Base-by-base conservation (phyloP, 1,140 invertebrate species). In the Helicorthomorpha holstii region DNA sequence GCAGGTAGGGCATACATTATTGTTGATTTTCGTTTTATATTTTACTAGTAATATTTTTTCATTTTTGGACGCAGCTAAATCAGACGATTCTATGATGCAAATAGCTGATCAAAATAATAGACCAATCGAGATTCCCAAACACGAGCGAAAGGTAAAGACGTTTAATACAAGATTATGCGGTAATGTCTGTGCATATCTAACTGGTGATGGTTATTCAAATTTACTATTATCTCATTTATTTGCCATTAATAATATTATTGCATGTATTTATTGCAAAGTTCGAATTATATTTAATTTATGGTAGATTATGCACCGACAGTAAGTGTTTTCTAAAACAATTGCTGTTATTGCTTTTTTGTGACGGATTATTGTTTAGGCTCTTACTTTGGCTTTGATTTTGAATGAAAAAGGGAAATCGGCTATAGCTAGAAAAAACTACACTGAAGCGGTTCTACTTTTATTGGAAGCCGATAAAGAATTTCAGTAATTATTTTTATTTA, bases 101-200 rank as follows among this genome's bases (percentile, higher is more conserved):
- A 71, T 85, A 54, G 79, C 83, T 61, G 82, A 87, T 65, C 84
- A 87, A 61, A 73, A 76, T 50, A 83, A 83, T 4, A 78, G 80
- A 62, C n/a, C n/a, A n/a, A n/a, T n/a, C n/a, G n/a, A n/a, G n/a
- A n/a, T n/a, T n/a, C n/a, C n/a, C n/a, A n/a, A n/a, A n/a, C n/a
- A n/a, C n/a, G n/a, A n/a, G n/a, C n/a, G n/a, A n/a, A n/a, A n/a
- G n/a, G n/a, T n/a, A n/a, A n/a, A n/a, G n/a, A n/a, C n/a, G n/a
- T n/a, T n/a, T n/a, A n/a, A n/a, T n/a, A n/a, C n/a, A n/a, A n/a
- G n/a, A n/a, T n/a, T n/a, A n/a, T n/a, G n/a, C n/a, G n/a, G n/a
- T n/a, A n/a, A n/a, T n/a, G n/a, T n/a, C n/a, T n/a, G n/a, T n/a
- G n/a, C n/a, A n/a, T n/a, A n/a, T n/a, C n/a, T n/a, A n/a, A n/a